These are phyloP conservation scores for Drosophila yooni DNA, from an alignment of 2,888 invertebrate genomes.

Conservation along the genomic window DNA sequence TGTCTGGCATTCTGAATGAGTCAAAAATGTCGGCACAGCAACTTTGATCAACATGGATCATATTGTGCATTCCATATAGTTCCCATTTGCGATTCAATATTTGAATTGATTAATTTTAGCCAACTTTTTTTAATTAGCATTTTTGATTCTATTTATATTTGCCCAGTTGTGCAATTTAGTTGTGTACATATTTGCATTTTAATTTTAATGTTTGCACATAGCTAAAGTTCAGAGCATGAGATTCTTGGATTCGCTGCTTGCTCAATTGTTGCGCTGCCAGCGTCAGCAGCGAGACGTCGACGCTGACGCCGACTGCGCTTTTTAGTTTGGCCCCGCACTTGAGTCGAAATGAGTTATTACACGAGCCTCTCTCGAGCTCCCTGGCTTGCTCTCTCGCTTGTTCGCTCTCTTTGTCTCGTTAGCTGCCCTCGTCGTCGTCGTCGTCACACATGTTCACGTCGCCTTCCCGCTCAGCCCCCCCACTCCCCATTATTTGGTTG, in stretches of 20 bases:
- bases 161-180: constrained; percentile 57
- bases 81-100: constrained; percentile 32
- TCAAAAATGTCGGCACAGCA: constrained; percentile 59
- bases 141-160: constrained; percentile 32
- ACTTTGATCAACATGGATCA: constrained; percentile 61
- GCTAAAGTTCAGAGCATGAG: constrained; percentile 73
- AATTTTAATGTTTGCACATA: constrained; percentile 26
- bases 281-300: constrained; percentile 18
- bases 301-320: constrained; percentile 23
- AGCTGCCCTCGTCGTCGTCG: constrained; percentile 22
- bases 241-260: constrained; percentile 58
- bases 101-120: constrained; percentile 42
- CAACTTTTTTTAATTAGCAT: constrained; percentile 36
- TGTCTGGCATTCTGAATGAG: constrained; percentile 31
- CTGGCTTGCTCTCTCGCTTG: constrained; percentile 18
- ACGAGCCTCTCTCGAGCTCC: constrained; percentile 47
- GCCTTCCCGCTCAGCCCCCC: constrained; percentile 1
- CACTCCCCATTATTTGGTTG: constrained; percentile 22
- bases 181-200: constrained; percentile 37
- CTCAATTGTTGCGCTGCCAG: constrained; percentile 18
- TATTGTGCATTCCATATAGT: constrained; percentile 3
- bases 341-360: constrained; percentile 70
- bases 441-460: constrained; percentile 50
- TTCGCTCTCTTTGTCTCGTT: constrained; percentile 16
- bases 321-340: constrained; percentile 72